Base-by-base conservation (phyloP, 1,140 invertebrate genomes). In the Camponotus floridanus region DNA sequence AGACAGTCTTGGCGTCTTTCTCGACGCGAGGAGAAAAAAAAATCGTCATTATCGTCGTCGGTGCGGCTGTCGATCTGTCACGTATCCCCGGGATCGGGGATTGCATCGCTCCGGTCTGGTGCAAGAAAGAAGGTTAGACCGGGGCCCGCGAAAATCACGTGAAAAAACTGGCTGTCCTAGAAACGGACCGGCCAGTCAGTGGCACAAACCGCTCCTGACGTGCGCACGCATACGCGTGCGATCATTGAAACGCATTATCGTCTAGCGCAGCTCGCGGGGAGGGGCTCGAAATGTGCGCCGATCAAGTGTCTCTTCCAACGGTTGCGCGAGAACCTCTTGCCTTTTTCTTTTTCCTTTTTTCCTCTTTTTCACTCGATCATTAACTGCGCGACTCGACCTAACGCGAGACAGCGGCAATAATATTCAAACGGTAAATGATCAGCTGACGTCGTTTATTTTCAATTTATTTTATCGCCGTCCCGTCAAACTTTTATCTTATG, bases 81-180 rank as follows among this genome's bases (percentile, higher is more conserved):
- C 80, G n/a, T 86, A 87, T 86, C 85, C 55, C 73, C 85, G 89
- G 26, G 26, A 92, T 91, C 87, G 91, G 87, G 26, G 91, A 93
- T 92, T 90, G 91, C 90, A 90, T 92, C 87, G 85, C 71, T 51
- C 15, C 68, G 39, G 9, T 65, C 74, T 9, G 36, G 26, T 64
- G 85, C 87, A 88, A 89, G 89, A 92, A 93, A 93, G 90, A 93
- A 93, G 93, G 92, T 91, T 93, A 92, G 92, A 91, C 91, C 90
- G 91, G 88, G 26, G 91, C 90, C 87, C 91, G 92, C 90, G 90
- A 91, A 93, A 93, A 93, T 93, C 92, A 90, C 87, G 57, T 92
- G 92, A 93, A 26, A 93, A 93, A 93, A 93, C 92, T 93, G 86
- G 93, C 90, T 93, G 92, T 92, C 92, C 92, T 93, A 93, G 93